Conservation (phyloP, 2,113 vertebrate species). For the Hippolais icterina region DNA sequence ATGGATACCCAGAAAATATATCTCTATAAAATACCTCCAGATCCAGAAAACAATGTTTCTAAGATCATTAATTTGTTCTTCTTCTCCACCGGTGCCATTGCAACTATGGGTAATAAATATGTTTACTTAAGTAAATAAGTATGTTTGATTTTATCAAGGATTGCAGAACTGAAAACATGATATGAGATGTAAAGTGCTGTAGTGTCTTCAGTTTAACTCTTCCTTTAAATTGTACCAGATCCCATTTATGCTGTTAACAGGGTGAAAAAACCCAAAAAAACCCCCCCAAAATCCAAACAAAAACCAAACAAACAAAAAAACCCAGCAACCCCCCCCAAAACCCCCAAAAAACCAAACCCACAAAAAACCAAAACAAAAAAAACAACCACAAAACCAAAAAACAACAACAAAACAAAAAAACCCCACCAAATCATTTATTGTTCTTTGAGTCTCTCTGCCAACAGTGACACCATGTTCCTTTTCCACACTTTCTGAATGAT, state of each 20-base stretch:
- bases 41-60: not conserved
- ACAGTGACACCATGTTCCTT: not conserved
- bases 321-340: too few species aligned
- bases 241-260: not conserved
- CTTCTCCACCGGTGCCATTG: not conserved
- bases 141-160: not conserved
- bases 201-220: not conserved
- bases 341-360: too few species aligned
- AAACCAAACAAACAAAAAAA: too few species aligned
- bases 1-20: not conserved
- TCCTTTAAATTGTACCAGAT: not conserved
- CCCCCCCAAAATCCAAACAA: too few species aligned
- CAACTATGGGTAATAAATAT: not conserved
- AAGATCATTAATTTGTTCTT: not conserved
- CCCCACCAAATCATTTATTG: not conserved
- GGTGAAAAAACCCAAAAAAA: not conserved
- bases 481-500: not conserved
- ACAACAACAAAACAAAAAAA: not conserved
- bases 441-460: not conserved
- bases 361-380: not conserved
- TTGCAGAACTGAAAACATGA: not conserved
- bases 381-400: too few species aligned
- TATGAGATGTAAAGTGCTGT: not conserved
- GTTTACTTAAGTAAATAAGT: not conserved
- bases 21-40: not conserved